Evolutionary conservation across 1,140 invertebrate genomes (phyloP), one percentile per base, ranked within the genome.

Genomic region (Monomorium pharaonis): DNA sequence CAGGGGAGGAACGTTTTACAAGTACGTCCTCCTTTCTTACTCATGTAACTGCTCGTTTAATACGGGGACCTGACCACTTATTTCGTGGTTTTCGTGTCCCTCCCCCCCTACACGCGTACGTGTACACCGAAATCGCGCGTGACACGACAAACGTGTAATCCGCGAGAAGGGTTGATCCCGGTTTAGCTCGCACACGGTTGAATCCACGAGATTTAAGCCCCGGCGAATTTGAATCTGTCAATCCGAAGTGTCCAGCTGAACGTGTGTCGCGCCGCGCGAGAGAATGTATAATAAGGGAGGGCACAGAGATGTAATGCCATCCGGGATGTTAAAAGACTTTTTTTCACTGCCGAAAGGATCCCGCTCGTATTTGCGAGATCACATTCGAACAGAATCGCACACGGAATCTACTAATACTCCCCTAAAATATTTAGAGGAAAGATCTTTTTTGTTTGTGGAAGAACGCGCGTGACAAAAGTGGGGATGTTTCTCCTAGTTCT

Each of bases 121-220:
- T 47, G 51, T 44, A 67, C 42, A 67, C 70, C 89, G 88, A 92
- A 94, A 92, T 93, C 92, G 93, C 90, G 91, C 92, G 92, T 93
- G 92, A 93, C 92, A 91, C 93, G 93, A 94, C 94, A 92, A 83
- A 87, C 87, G 74, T 85, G 86, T 94, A 94, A 94, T 94, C 94
- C 93, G 87, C 74, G 89, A 85, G 92, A 94, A 94, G 93, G 93
- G 93, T 94, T 94, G 93, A 94, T 94, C 93, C 94, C 90, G 76
- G 92, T 94, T 94, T 93, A 94, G 91, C 92, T 92, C 89, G 88
- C 89, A 89, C 88, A 75, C 89, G 80, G 83, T 77, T 74, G 76
- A 70, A 91, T 87, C 86, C 83, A 85, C 70, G 69, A 69, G 63
- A 88, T 87, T 90, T 90, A 90, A 90, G 89, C 89, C 89, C 77